Evolutionary conservation across 2,797 vertebrate genomes (phyloP).

Genomic region (Cottoperca gobio): DNA sequence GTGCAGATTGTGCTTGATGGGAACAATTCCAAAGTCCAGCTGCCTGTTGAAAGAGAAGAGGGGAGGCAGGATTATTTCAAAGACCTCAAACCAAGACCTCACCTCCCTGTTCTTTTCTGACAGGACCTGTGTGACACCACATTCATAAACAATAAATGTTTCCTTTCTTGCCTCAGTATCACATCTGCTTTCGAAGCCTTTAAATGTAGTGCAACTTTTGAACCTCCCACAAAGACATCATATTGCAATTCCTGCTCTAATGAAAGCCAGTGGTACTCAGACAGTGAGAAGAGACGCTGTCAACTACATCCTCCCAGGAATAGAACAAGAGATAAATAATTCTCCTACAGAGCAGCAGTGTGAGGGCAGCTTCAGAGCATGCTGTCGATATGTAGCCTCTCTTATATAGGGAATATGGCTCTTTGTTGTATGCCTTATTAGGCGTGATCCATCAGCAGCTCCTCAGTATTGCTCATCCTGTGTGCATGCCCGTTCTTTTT

Average conservation of each 20-base stretch:
- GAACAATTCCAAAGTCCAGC: conserved; percentile 73
- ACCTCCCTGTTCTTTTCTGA: conserved; percentile 75
- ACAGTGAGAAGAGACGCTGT: conserved; percentile 77
- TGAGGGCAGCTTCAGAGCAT: conserved; percentile 51
- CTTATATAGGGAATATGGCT: conserved; percentile 45
- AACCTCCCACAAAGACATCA: conserved; percentile 63
- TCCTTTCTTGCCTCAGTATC: conserved; percentile 81
- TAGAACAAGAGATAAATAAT: conserved; percentile 78
- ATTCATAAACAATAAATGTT: conserved; percentile 89
- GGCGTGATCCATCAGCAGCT: conserved; percentile 44
- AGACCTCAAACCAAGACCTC: conserved; percentile 82
- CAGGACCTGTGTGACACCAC: conserved; percentile 78
- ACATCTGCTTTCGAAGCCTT: conserved; percentile 60
- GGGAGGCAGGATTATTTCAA: conserved; percentile 63
- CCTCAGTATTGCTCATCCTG: conserved; percentile 30
- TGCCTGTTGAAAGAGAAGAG: conserved; percentile 58
- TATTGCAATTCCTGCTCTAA: conserved; percentile 63
- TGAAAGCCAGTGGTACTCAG: conserved; percentile 70
- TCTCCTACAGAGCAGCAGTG: conserved; percentile 53
- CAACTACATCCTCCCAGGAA: conserved; percentile 72
- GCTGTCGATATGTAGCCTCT: conserved; percentile 56
- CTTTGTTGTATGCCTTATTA: conserved; percentile 59
- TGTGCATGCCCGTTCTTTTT: conserved; percentile 2
- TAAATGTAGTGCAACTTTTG: conserved; percentile 47
- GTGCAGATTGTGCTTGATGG: conserved; percentile 75